phyloP scores from a whole-genome alignment of 2,113 vertebrate genomes.

The Bungarus multicinctus region DNA sequence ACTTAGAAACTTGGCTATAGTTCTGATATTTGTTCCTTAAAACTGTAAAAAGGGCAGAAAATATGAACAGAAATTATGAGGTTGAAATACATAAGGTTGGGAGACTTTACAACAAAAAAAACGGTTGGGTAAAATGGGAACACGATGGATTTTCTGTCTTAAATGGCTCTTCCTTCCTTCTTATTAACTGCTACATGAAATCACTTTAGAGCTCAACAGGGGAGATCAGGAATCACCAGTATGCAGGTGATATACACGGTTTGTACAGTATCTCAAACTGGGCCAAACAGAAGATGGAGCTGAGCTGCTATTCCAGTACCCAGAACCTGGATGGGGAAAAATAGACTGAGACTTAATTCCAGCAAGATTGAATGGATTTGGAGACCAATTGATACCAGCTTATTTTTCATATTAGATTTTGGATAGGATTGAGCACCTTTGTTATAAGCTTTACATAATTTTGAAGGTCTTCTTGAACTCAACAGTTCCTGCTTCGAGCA shows the following conservation, averaged over 20 bases:
- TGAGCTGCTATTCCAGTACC: neutral
- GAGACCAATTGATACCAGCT: neutral
- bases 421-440: neutral
- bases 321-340: neutral
- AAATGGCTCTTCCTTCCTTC: neutral
- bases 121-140: neutral
- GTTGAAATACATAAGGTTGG: neutral
- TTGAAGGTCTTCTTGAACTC: neutral
- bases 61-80: neutral
- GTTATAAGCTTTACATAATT: neutral
- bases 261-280: neutral
- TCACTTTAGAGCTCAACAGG: neutral
- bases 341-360: neutral
- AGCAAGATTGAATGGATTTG: neutral
- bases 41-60: neutral
- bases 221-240: neutral
- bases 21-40: neutral
- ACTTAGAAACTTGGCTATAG: neutral
- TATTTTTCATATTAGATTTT: neutral
- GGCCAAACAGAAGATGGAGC: neutral
- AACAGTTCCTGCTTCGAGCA: neutral
- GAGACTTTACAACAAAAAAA: neutral
- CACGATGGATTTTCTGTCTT: neutral
- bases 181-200: neutral
- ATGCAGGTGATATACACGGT: neutral